Evolutionary conservation across 2,888 invertebrate genomes (phyloP).

Genomic region (Drosophila cracens): DNA sequence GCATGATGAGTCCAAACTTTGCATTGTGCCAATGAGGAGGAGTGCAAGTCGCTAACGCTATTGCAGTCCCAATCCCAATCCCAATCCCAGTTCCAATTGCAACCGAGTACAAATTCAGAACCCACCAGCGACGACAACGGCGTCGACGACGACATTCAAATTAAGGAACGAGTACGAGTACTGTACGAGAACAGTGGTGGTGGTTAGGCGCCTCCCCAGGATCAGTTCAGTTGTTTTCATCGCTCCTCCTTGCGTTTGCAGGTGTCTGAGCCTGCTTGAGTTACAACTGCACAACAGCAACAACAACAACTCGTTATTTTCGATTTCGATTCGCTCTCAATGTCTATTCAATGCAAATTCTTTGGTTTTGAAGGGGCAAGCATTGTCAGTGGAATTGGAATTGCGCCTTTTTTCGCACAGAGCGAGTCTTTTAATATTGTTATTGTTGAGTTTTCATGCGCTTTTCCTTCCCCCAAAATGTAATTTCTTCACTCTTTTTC

Average conservation of each 20-base stretch:
- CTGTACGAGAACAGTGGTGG: constrained; percentile 47
- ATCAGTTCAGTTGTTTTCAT: constrained; percentile 66
- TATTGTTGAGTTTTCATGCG: constrained; percentile 64
- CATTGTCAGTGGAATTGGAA: constrained; percentile 49
- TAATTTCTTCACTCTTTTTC: constrained; percentile 79
- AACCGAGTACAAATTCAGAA: constrained; percentile 67
- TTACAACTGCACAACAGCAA: constrained; percentile 64
- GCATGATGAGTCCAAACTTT: constrained; percentile 89
- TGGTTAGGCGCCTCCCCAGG: constrained; percentile 60
- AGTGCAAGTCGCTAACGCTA: constrained; percentile 48
- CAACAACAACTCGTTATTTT: constrained; percentile 57
- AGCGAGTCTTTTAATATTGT: constrained; percentile 53
- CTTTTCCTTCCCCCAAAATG: constrained; percentile 62
- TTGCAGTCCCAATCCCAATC: constrained; percentile 58
- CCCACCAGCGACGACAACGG: constrained; percentile 74
- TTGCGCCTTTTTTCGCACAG: constrained; percentile 54
- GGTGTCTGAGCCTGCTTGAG: constrained; percentile 70
- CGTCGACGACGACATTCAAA: constrained; percentile 81
- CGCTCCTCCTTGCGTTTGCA: constrained; percentile 66
- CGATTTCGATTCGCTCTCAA: constrained; percentile 38
- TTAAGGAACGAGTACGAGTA: constrained; percentile 43
- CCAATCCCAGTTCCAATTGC: constrained; percentile 57
- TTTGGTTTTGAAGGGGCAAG: constrained; percentile 18
- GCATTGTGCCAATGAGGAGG: constrained; percentile 86
- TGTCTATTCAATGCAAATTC: constrained; percentile 31